A percentile compares a stretch with the other conserved stretches of the same genome.
Conservation (phyloP, 2,113 vertebrate genomes). For the Grantiella picta region DNA sequence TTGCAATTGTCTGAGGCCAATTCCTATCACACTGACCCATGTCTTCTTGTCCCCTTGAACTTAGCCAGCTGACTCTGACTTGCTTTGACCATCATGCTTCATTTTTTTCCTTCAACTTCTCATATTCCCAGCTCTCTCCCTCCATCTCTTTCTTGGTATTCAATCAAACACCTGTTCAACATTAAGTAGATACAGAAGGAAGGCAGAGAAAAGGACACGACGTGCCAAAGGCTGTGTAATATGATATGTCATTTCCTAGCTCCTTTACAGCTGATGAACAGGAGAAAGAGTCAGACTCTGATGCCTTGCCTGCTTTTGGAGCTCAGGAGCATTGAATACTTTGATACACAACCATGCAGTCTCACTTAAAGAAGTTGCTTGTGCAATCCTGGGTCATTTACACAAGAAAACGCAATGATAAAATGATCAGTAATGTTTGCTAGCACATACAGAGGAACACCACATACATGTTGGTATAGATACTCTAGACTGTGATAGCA, state of each 20-base stretch:
- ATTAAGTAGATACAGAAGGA: not conserved
- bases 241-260: not conserved
- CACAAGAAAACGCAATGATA: not conserved
- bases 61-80: not conserved
- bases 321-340: not conserved
- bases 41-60: not conserved
- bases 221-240: too few species aligned
- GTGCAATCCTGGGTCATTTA: not conserved
- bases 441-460: rapidly evolving
- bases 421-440: not conserved
- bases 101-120: not conserved
- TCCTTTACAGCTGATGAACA: not conserved
- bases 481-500: not conserved
- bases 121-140: not conserved
- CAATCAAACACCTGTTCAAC: not conserved
- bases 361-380: not conserved
- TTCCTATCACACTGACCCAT: not conserved
- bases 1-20: not conserved
- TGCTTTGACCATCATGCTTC: not conserved
- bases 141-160: not conserved
- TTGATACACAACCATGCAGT: not conserved
- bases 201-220: not conserved
- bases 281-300: not conserved
- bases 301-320: not conserved
- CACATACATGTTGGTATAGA: not conserved